Base-by-base conservation (phyloP, 2,888 invertebrate species). In the Acutogordius australiensis region DNA sequence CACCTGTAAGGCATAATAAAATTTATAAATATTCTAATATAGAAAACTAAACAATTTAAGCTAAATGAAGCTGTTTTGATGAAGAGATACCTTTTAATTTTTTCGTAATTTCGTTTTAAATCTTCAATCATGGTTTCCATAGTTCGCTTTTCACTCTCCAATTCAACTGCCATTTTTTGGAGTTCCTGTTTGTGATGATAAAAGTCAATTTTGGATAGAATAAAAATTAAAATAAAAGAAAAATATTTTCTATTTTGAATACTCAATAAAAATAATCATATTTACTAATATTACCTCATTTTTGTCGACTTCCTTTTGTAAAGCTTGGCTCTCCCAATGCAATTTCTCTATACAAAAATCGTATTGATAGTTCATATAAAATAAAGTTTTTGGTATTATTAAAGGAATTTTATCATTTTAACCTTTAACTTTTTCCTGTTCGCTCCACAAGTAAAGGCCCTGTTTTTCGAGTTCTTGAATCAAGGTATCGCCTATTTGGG, bases 81-180 rank as follows among this genome's bases (percentile, higher is more conserved):
- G 8, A n/a, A 13, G 23, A 51, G 18, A n/a, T 51, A 51, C 51
- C 51, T 51, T 23, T 51, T 51, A 23, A 51, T 26, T 26, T 51
- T 51, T 51, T 51, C 51, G 63, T 71, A 68, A 62, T 73, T 72
- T 60, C 69, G 68, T 62, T 68, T 68, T 62, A 73, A 66, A 60
- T 73, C 71, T 45, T 67, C 65, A n/a, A 70, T 69, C 56, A 70
- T 69, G 23, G 66, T 62, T 61, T 72, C 71, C 64, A 73, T 64
- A 61, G 70, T 71, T 27, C 66, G 65, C 62, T 71, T 68, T 62
- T 73, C 73, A 45, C 68, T 68, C 63, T 72, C 72, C 58, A 73
- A 65, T 64, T 71, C 72, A 27, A 67, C 66, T 61, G 71, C 72
- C 28, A 72, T 62, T 56, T 65, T 67, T 60, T 69, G 70, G 59